A percentile compares a stretch with the other conserved stretches of the same genome.
These are phyloP conservation scores for Hecatera dysodea DNA, from an alignment of 2,888 invertebrate species.

Conservation along the genomic window DNA sequence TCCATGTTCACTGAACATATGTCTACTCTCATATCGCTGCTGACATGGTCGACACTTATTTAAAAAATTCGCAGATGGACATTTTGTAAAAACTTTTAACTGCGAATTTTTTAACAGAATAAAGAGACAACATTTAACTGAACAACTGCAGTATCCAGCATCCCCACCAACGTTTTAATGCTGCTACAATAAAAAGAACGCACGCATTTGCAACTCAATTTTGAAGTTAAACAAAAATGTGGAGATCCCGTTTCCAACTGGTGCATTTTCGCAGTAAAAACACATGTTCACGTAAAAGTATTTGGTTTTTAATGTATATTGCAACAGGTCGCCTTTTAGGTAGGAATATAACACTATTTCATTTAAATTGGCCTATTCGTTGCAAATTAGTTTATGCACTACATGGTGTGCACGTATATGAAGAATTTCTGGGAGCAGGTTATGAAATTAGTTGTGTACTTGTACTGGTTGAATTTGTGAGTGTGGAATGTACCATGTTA, in stretches of 20 bases:
- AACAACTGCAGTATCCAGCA: constrained; percentile 1
- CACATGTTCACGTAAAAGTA: constrained; percentile 37
- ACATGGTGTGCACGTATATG: constrained; percentile 3
- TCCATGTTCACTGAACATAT: not conserved
- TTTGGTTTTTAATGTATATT: constrained; percentile 39
- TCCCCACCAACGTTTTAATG: constrained; percentile 24
- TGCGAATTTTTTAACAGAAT: constrained; percentile 10
- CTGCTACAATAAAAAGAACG: constrained; percentile 25
- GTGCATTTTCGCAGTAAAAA: constrained; percentile 38
- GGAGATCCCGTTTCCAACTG: constrained; percentile 19
- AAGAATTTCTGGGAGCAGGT: constrained; percentile 4
- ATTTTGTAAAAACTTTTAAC: constrained; percentile 18
- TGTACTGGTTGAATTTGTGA: not conserved
- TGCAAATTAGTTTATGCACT: constrained; percentile 24
- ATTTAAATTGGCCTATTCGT: constrained; percentile 50
- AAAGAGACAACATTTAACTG: constrained; percentile 15
- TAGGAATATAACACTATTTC: constrained; percentile 29
- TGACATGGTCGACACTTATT: not conserved
- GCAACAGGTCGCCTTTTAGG: constrained; percentile 50
- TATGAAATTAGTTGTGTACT: not conserved
- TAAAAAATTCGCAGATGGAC: too few species aligned
- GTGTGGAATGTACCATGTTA: too few species aligned
- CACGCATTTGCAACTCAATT: constrained; percentile 45
- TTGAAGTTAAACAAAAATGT: constrained; percentile 34
- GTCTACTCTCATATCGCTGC: not conserved